phyloP scores from a whole-genome alignment of 2,797 vertebrate genomes.

The Typhlichthys subterraneus region DNA sequence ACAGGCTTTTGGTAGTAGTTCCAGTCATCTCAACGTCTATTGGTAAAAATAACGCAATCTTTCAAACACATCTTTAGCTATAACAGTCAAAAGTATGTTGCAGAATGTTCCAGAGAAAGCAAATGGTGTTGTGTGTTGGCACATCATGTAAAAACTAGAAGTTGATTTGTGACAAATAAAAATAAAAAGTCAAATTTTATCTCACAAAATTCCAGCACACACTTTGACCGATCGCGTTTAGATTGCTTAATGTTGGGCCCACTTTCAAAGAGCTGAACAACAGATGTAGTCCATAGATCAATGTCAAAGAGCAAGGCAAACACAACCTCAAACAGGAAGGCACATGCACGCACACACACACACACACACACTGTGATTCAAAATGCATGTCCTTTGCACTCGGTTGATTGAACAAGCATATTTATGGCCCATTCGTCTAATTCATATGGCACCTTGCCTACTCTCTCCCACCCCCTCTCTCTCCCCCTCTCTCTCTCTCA shows the following conservation, averaged over 20 bases:
- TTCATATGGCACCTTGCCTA: not conserved
- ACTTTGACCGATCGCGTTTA: slow-evolving; percentile 18
- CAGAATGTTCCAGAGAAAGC: slow-evolving; percentile 30
- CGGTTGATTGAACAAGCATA: slow-evolving; percentile 43
- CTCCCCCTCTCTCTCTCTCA: slow-evolving; percentile 3
- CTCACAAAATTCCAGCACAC: not conserved
- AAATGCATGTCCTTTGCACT: slow-evolving; percentile 8
- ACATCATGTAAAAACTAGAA: too few relatives aligned
- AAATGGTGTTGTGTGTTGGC: slow-evolving; percentile 8
- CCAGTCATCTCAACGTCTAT: slow-evolving; percentile 44
- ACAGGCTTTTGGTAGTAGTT: slow-evolving; percentile 45
- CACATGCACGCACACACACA: not conserved
- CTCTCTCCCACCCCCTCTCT: not conserved
- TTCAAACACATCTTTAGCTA: slow-evolving; percentile 41
- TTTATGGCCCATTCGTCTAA: slow-evolving; percentile 41
- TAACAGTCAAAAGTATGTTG: slow-evolving; percentile 43
- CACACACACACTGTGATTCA: not conserved
- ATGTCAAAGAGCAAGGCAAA: not conserved
- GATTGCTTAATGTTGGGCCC: slow-evolving; percentile 15
- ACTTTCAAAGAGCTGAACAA: slow-evolving; percentile 29
- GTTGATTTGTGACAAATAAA: not conserved
- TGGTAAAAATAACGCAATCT: slow-evolving; percentile 43
- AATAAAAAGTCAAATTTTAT: not conserved
- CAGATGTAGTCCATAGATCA: slow-evolving; percentile 46
- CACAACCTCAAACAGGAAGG: not conserved